Conservation (phyloP, 92 coral and sea anemone species). For the Plumapathes pennacea region DNA sequence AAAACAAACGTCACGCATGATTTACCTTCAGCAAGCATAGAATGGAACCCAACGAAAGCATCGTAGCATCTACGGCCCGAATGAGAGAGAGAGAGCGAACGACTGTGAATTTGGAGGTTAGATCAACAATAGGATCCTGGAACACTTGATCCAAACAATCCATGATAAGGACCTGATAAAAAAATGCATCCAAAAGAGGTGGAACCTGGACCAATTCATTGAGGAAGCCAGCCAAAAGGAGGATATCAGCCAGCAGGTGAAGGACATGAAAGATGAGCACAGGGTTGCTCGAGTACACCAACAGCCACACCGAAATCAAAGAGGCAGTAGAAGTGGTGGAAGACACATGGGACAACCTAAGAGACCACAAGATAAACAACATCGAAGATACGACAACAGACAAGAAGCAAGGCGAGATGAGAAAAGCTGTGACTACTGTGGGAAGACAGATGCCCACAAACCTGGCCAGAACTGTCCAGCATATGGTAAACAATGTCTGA, state of each 20-base stretch:
- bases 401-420: slow-evolving; percentile 2
- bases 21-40: slow-evolving; percentile 61
- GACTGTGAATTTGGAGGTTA: slow-evolving; percentile 62
- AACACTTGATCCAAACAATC: slow-evolving; percentile 66
- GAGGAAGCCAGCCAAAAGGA: slow-evolving; percentile 48
- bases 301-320: background rate
- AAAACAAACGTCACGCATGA: slow-evolving; percentile 69
- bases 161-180: slow-evolving; percentile 57
- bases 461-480: slow-evolving; percentile 61
- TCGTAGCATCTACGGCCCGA: slow-evolving; percentile 41
- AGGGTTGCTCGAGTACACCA: slow-evolving; percentile 5
- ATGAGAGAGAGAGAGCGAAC: slow-evolving; percentile 38
- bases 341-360: background rate
- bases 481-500: slow-evolving; percentile 54
- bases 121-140: slow-evolving; percentile 41
- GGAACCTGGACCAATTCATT: slow-evolving; percentile 46
- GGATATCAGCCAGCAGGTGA: slow-evolving; percentile 55
- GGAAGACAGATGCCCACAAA: slow-evolving; percentile 41
- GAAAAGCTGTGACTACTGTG: slow-evolving; percentile 44
- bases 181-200: slow-evolving; percentile 43
- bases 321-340: too few relatives aligned
- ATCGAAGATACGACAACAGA: slow-evolving; percentile 4
- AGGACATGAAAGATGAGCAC: slow-evolving; percentile 55
- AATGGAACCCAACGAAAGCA: slow-evolving; percentile 23
- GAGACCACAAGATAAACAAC: background rate